phyloP scores from a whole-genome alignment of 2,888 invertebrate species.

The Argynnis bischoffii region DNA sequence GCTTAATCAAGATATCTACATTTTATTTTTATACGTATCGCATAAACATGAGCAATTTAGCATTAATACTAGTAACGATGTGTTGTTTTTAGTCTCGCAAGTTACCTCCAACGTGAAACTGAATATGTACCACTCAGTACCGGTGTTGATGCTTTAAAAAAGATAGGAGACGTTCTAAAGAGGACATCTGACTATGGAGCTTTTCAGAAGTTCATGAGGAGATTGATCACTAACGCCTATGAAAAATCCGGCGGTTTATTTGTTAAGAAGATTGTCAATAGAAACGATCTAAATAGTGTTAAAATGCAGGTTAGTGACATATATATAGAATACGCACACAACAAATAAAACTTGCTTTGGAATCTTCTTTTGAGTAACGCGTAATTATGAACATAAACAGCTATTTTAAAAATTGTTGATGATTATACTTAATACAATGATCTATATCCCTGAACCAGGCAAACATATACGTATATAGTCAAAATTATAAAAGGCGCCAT shows the following conservation, averaged over 20 bases:
- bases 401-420: no score
- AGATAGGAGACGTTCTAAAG: slow-evolving; percentile 83
- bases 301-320: slow-evolving; percentile 79
- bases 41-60: background rate
- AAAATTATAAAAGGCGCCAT: no score
- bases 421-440: no score
- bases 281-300: slow-evolving; percentile 80
- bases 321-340: no score
- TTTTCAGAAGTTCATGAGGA: slow-evolving; percentile 86
- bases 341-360: no score
- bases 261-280: slow-evolving; percentile 66
- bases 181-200: slow-evolving; percentile 84
- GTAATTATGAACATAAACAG: no score
- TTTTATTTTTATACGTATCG: no score
- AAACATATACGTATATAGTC: no score
- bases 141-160: slow-evolving; percentile 83
- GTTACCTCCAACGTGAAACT: slow-evolving; percentile 80
- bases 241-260: slow-evolving; percentile 81
- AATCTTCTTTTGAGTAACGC: no score
- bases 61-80: background rate
- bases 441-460: no score
- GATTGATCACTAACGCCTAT: slow-evolving; percentile 85
- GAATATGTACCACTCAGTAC: slow-evolving; percentile 85
- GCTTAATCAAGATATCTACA: no score
- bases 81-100: slow-evolving; percentile 56